Base-by-base conservation (phyloP, 2,797 vertebrate species). In the Morus bassanus region DNA sequence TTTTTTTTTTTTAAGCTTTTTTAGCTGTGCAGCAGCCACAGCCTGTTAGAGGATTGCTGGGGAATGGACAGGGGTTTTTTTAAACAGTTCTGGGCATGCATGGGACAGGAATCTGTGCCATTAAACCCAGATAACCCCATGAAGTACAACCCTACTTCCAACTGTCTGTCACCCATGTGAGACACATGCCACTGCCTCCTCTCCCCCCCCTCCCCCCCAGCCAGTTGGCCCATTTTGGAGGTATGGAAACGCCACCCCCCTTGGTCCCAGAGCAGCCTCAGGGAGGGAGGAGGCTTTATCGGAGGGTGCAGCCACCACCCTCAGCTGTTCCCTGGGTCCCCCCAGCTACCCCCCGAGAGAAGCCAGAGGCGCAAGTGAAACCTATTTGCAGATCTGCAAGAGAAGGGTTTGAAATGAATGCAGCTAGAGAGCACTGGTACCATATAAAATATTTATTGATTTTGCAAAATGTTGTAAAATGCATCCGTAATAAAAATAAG, bases 361-460 rank as follows among this genome's bases (percentile, higher is more conserved):
- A 72, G 8, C 69, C 56, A 16, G 57, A 57, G 73, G 15, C 3
- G 2, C 0, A 2, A 77, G 17, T 27, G 59, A 73, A 41, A 45
- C n/a, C 53, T 4, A 1, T 6, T 4, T 28, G 39, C 30, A n/a
- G 51, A 45, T 28, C 33, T 3, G 2, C 0, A 37, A 48, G 6
- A 48, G 80, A 13, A n/a, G 17, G 43, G n/a, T 53, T 37, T 27
- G 79, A 50, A 82, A 85, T 0, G 25, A 93, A 77, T 0, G 17
- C 51, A 35, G 88, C 78, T 4, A 4, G 63, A 87, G 53, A 70
- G 33, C 46, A 3, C 3, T 0, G 25, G 72, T 96, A 94, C 85
- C 64, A 78, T 98, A 98, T 63, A 98, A 98, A 98, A 98, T 12
- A 65, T 96, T 96, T 98, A 98, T 98, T 98, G 97, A 96, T 95